Conservation (phyloP, 2,888 invertebrate species). For the Calephelis perditalis region DNA sequence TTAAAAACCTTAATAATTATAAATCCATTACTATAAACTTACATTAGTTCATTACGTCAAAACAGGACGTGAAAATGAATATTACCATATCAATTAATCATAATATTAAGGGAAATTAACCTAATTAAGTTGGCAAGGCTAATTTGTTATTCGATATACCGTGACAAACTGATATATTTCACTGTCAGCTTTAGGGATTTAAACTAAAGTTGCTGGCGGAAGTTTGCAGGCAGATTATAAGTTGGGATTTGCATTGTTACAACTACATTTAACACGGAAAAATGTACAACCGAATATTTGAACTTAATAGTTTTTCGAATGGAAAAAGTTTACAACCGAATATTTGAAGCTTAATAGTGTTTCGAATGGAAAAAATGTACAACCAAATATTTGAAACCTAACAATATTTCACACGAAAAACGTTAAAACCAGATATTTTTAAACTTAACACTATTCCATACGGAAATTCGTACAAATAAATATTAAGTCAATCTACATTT, state of each 20-base stretch:
- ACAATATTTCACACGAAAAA: too few relatives aligned
- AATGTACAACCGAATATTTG: conserved; percentile 18
- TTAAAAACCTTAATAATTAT: not conserved
- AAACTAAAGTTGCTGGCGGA: conserved; percentile 41
- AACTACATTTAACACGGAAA: conserved; percentile 47
- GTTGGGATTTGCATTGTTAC: conserved; percentile 49
- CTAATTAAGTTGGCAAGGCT: conserved; percentile 39
- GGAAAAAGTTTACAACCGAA: not conserved
- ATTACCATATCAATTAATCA: conserved; percentile 34
- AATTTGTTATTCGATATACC: conserved; percentile 34
- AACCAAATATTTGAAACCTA: too few relatives aligned
- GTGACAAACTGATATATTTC: conserved; percentile 38
- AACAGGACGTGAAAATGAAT: not conserved
- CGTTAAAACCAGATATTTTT: too few relatives aligned
- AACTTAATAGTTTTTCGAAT: too few relatives aligned
- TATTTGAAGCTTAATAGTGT: too few relatives aligned
- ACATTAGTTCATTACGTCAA: conserved; percentile 14
- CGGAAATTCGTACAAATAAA: too few relatives aligned
- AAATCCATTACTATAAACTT: conserved; percentile 4
- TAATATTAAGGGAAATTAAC: conserved; percentile 40
- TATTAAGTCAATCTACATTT: too few relatives aligned
- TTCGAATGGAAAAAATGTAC: not conserved
- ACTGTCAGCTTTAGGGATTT: conserved; percentile 46
- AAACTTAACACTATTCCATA: too few relatives aligned
- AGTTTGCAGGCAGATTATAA: conserved; percentile 57